Evolutionary conservation across 2,113 vertebrate genomes (phyloP).

Genomic region (Dasyurus viverrinus): DNA sequence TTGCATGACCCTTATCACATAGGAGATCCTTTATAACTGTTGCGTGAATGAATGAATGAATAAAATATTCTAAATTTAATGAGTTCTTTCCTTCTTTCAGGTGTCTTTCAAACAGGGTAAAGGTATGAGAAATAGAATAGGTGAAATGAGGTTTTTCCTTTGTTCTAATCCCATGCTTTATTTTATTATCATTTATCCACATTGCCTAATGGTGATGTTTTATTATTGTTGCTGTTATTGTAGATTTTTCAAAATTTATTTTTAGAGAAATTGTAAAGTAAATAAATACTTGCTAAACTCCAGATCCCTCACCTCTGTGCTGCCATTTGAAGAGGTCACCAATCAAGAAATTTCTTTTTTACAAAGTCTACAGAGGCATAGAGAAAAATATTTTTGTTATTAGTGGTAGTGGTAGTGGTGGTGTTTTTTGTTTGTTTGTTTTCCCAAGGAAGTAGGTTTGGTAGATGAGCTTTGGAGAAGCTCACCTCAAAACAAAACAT

Average conservation of each 20-base stretch:
- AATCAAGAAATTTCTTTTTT: neutral
- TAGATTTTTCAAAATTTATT: neutral
- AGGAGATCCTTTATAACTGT: neutral
- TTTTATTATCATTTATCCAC: neutral
- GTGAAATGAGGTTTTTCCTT: conserved; percentile 10
- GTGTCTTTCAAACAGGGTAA: conserved; percentile 11
- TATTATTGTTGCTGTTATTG: too few relatives aligned
- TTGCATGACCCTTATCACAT: neutral
- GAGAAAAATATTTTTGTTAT: neutral
- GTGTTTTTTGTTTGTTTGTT: too few relatives aligned
- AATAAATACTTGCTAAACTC: neutral
- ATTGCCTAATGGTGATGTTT: neutral
- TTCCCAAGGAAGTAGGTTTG: neutral
- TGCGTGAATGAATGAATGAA: neutral
- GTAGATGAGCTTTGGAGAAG: neutral
- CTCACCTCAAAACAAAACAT: neutral
- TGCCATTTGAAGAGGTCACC: neutral
- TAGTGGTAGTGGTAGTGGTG: too few relatives aligned
- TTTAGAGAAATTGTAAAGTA: conserved; percentile 10
- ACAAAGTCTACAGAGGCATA: neutral
- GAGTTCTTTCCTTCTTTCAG: neutral
- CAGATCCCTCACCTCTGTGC: neutral
- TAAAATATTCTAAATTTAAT: neutral
- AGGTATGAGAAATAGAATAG: conserved; percentile 14
- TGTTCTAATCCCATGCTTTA: conserved; percentile 34